These are phyloP conservation scores for Andrena flavipes DNA, from an alignment of 2,888 invertebrate species.

Conservation along the genomic window DNA sequence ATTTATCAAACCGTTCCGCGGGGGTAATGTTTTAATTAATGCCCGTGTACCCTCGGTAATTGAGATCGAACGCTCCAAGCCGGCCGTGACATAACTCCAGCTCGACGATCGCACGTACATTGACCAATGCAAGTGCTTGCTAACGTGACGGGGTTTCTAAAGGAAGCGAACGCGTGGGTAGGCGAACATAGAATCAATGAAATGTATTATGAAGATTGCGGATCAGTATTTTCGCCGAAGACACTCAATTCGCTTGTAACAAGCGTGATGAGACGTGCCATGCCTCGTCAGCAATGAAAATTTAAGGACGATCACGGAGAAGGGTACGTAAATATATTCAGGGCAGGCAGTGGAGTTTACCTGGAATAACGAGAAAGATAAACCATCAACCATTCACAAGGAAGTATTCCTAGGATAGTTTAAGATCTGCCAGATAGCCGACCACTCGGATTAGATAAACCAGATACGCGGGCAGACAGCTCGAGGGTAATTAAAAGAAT, in stretches of 20 bases:
- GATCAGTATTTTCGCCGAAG: no score
- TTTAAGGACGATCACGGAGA: no score
- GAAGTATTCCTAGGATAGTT: neutral
- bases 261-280: no score
- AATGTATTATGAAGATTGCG: no score
- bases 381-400: neutral
- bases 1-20: constrained; percentile 55
- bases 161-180: neutral
- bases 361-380: neutral
- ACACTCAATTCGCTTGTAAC: no score
- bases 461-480: constrained; percentile 8
- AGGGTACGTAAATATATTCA: neutral
- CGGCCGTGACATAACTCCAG: neutral
- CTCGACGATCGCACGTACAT: neutral
- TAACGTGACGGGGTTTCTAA: neutral
- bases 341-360: neutral
- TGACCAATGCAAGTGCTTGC: neutral
- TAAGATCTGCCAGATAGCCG: constrained; percentile 3
- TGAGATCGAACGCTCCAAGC: constrained; percentile 39
- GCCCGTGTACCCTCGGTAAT: constrained; percentile 25
- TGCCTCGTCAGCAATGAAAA: no score
- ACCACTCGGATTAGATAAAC: constrained; percentile 4
- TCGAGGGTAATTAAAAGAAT: constrained; percentile 55
- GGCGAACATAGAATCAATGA: no score
- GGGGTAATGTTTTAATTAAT: constrained; percentile 57